Conservation (phyloP, 2,797 vertebrate species). For the Sebastes minor region DNA sequence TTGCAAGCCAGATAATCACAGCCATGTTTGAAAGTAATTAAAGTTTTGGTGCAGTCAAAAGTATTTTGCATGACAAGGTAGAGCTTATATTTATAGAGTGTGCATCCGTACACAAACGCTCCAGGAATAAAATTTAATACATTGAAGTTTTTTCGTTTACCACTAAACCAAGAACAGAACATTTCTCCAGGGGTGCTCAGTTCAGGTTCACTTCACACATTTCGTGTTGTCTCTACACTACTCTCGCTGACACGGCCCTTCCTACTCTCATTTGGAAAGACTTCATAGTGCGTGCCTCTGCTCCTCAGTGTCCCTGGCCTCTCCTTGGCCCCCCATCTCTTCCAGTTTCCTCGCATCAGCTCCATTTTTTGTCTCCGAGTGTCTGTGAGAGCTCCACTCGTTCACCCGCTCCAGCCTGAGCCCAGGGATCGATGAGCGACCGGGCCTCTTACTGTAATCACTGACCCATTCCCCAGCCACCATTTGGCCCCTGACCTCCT, state of each 20-base stretch:
- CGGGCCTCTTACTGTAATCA: constrained; percentile 82
- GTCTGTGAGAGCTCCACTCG: constrained; percentile 56
- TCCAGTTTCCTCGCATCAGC: constrained; percentile 75
- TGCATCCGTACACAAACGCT: not conserved
- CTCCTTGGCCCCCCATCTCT: constrained; percentile 75
- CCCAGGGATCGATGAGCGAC: constrained; percentile 77
- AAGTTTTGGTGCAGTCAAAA: constrained; percentile 29
- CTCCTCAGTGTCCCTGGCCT: constrained; percentile 73
- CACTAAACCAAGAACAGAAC: constrained; percentile 11
- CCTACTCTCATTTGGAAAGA: constrained; percentile 61
- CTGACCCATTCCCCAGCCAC: constrained; percentile 81
- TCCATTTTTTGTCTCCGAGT: constrained; percentile 70
- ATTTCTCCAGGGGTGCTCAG: constrained; percentile 36
- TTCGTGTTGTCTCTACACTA: constrained; percentile 37
- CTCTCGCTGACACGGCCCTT: constrained; percentile 64
- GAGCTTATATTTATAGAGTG: not conserved
- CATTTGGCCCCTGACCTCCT: constrained; percentile 77
- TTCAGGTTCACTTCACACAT: constrained; percentile 66
- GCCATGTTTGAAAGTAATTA: constrained; percentile 38
- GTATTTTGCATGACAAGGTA: constrained; percentile 30
- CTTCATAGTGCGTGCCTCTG: constrained; percentile 53
- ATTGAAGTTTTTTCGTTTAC: constrained; percentile 11
- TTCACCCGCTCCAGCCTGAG: constrained; percentile 48
- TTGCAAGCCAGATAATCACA: constrained; percentile 35
- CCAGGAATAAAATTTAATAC: not conserved